Evolutionary conservation across 2,113 vertebrate species (phyloP), one percentile per base, ranked within the genome.

Genomic region (Stegastes partitus): DNA sequence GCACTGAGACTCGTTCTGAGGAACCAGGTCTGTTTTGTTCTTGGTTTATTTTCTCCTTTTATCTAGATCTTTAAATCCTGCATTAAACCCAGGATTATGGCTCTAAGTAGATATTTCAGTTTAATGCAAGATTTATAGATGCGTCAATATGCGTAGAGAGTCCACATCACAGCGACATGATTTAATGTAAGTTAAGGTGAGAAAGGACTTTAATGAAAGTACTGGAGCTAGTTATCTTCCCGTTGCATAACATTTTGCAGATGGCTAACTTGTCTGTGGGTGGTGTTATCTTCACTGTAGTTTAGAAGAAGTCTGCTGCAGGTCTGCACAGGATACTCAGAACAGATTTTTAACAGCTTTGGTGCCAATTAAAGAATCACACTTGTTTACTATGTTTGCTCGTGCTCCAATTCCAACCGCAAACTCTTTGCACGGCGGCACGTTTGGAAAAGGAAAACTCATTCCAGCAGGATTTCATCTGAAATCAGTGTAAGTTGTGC

Each of bases 351-450:
- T 59, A 74, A 61, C 37, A 28, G 39, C 15, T 68, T 69, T 47
- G 42, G 7, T 53, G 16, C 64, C 68, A 85, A 63, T 70, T 69
- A 77, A 53, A 51, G 34, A 68, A 49, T 78, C 70, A 42, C 68
- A 70, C 67, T 44, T 56, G 21, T 67, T 50, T 45, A 64, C 28
- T 12, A 26, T 71, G 22, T 39, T 44, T 49, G 34, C 11, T 26
- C 10, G 34, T 42, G n/a, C 15, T 67, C 28, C 21, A 14, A 54
- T 58, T 83, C 28, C 58, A 49, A 61, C n/a, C 42, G 12, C 39
- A 42, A 12, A 42, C 2, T 42, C 39, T 15, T 11, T 15, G 39
- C 39, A 64, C 10, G 15, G 4, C 3, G 2, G 15, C 53, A 23
- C 2, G 18, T 62, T 64, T 19, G 68, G 10, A 49, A 53, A 47